Percentiles rank a stretch among this genome's conserved stretches.
phyloP scores from a whole-genome alignment of 2,113 vertebrate genomes.

The Phocoena phocoena region DNA sequence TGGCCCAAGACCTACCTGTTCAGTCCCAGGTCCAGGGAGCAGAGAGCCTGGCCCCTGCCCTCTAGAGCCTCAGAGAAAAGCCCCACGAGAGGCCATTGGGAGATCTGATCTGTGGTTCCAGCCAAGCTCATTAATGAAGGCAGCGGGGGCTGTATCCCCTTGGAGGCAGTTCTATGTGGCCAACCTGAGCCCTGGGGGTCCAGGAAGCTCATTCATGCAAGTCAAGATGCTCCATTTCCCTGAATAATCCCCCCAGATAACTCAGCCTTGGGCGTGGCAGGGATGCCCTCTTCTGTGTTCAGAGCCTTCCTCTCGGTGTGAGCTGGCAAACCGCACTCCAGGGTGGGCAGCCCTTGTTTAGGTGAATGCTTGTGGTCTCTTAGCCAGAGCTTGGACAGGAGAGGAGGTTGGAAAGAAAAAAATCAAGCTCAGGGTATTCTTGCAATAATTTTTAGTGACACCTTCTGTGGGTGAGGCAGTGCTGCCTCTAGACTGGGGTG shows the following conservation, averaged over 20 bases:
- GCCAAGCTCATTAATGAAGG: not conserved
- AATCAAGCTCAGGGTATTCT: not conserved
- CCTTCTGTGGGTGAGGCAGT: not conserved
- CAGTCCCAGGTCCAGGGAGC: not conserved
- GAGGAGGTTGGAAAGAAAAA: not conserved
- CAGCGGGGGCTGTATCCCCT: not conserved
- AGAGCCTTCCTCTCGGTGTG: not conserved
- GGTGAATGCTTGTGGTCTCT: not conserved
- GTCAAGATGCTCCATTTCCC: not conserved
- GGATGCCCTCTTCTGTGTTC: not conserved
- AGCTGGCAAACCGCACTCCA: not conserved
- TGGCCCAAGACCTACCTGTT: not conserved
- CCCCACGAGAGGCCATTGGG: not conserved
- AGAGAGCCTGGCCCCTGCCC: not conserved
- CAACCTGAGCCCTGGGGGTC: not conserved
- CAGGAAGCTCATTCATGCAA: not conserved
- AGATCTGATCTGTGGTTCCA: not conserved
- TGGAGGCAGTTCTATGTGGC: not conserved
- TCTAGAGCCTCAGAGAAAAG: not conserved
- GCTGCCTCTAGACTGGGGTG: too few species aligned
- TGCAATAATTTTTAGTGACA: not conserved
- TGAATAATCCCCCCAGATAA: not conserved
- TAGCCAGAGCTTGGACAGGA: not conserved
- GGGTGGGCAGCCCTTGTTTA: not conserved
- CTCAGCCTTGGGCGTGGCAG: not conserved